A percentile compares a stretch with the other conserved stretches of the same genome.
Evolutionary conservation across 2,797 vertebrate species (phyloP).

Genomic region (Argentina silus): DNA sequence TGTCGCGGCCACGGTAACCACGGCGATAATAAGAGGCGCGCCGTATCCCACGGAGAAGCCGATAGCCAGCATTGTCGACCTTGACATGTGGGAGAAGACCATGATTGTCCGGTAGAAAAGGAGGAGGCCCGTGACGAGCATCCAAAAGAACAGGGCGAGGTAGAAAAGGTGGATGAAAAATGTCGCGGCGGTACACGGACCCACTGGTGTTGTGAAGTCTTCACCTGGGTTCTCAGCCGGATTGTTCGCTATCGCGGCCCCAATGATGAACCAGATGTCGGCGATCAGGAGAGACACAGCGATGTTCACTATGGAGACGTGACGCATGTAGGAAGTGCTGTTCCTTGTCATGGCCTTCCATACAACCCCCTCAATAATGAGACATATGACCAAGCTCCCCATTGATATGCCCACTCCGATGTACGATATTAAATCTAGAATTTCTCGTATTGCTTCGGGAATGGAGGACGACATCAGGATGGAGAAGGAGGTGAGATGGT

Average conservation of each 20-base stretch:
- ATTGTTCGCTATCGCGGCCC: conserved; percentile 58
- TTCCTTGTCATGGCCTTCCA: conserved; percentile 89
- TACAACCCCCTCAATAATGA: conserved; percentile 85
- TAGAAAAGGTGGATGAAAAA: conserved; percentile 94
- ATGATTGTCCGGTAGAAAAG: conserved; percentile 88
- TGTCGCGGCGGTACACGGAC: conserved; percentile 77
- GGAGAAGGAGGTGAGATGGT: conserved; percentile 90
- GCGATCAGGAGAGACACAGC: conserved; percentile 86
- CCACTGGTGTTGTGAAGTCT: conserved; percentile 32
- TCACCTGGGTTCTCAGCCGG: not conserved
- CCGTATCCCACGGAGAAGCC: conserved; percentile 85
- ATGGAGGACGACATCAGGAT: conserved; percentile 85
- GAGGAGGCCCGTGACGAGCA: conserved; percentile 88
- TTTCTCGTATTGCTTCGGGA: not conserved
- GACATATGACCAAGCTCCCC: conserved; percentile 79
- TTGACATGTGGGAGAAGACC: conserved; percentile 86
- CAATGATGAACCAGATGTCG: conserved; percentile 87
- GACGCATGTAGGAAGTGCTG: conserved; percentile 85
- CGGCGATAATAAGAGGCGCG: conserved; percentile 85
- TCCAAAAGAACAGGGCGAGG: conserved; percentile 93
- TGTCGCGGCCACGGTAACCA: conserved; percentile 83
- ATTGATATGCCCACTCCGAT: conserved; percentile 86
- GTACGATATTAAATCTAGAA: conserved; percentile 79
- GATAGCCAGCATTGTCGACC: conserved; percentile 80
- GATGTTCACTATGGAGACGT: conserved; percentile 88